Percentiles rank a stretch among this genome's conserved stretches.
phyloP scores from a whole-genome alignment of 2,888 invertebrate genomes.

The Hanleya hanleyi region DNA sequence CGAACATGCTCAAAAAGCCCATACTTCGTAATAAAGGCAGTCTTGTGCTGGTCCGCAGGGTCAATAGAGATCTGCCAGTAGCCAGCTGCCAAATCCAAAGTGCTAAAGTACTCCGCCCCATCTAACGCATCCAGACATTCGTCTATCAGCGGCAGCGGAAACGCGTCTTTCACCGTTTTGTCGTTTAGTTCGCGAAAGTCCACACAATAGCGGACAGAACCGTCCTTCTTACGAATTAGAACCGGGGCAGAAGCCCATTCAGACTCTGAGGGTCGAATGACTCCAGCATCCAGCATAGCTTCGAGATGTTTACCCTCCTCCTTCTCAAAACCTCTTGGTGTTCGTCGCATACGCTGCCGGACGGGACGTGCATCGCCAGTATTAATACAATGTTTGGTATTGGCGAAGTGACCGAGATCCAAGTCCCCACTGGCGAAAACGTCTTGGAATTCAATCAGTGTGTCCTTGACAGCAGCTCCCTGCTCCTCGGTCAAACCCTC shows the following conservation, averaged over 20 bases:
- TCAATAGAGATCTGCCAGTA: constrained; percentile 32
- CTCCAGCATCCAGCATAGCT: too few species aligned
- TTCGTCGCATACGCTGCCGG: constrained; percentile 6
- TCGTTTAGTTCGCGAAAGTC: constrained; percentile 27
- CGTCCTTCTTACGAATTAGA: not conserved
- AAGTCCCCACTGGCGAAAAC: constrained; percentile 11
- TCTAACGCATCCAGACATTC: constrained; percentile 33
- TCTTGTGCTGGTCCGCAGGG: constrained; percentile 31
- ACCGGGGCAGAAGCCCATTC: not conserved
- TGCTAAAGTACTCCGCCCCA: constrained; percentile 29
- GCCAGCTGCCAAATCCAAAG: constrained; percentile 27
- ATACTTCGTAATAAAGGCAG: constrained; percentile 37
- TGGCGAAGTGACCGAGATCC: too few species aligned
- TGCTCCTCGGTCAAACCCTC: too few species aligned
- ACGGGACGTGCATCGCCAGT: constrained; percentile 8
- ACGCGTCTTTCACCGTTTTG: constrained; percentile 29
- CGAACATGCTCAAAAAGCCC: constrained; percentile 35
- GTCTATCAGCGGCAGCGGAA: constrained; percentile 28
- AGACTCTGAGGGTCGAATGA: not conserved
- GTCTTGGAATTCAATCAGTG: constrained; percentile 3
- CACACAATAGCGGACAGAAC: too few species aligned
- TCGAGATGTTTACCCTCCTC: too few species aligned
- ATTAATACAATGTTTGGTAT: constrained; percentile 6
- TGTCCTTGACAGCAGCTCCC: too few species aligned
- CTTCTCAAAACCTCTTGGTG: too few species aligned